Evolutionary conservation across 92 coral and sea anemone species (phyloP), one percentile per base, ranked within the genome.

Genomic region (Bergia sp.): DNA sequence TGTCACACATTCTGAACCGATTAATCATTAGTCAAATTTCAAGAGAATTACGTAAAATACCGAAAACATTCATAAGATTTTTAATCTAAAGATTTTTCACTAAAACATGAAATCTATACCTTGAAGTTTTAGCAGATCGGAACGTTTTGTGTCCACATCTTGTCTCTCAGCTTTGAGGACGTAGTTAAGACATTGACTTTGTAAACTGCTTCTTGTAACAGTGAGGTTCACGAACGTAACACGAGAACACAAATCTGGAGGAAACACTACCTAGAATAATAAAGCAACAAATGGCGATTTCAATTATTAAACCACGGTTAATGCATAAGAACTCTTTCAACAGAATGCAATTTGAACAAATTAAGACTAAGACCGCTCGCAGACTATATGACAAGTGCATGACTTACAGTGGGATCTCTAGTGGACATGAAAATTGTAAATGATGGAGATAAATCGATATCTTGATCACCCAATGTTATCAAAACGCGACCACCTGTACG

Each of bases 401-500:
- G 55, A 49, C 55, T 2, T 94, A 96, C 98, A 78, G 98, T 94
- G 23, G 98, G 98, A 61, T 96, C 98, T 81, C 98, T 93, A 13
- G 98, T 96, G 15, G 98, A 96, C 41, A 96, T 93, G 92, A 96
- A 96, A 95, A 96, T 96, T 50, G 98, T 96, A 72, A 96, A 96
- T 37, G 98, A 96, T 1, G 98, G 98, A 16, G 98, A 96, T 78
- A 96, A 88, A 88, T 96, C 98, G 84, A 96, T 96, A 77, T 96
- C 98, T 86, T 96, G 98, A 86, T 96, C 98, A 45, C 98, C 98
- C 50, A 96, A 85, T 9, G 98, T 94, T 82, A 96, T 96, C 65
- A 96, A 91, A 67, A 96, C 98, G 80, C 98, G 96, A 12, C 98
- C 98, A 39, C 98, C 98, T 75, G 98, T 96, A 53, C 98, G 96